A percentile compares a stretch with the other conserved stretches of the same genome.
phyloP scores from a whole-genome alignment of 2,888 invertebrate genomes.

The Hirtodrosophila cameraria region DNA sequence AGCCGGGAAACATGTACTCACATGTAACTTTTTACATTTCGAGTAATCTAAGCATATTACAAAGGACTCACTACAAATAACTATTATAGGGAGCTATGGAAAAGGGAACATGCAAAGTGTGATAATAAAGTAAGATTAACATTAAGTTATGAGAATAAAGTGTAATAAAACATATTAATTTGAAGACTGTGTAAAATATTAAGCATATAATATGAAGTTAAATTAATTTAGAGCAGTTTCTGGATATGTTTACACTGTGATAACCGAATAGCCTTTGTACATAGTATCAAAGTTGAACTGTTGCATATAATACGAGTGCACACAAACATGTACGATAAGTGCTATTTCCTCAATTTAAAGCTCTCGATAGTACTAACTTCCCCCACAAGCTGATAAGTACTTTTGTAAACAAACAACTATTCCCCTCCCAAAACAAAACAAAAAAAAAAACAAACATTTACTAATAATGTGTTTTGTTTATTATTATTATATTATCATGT shows the following conservation, averaged over 20 bases:
- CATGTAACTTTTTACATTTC: too few species aligned
- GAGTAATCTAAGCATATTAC: too few species aligned
- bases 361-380: constrained; percentile 44
- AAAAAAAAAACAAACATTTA: constrained; percentile 24
- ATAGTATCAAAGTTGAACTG: constrained; percentile 45
- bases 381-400: constrained; percentile 29
- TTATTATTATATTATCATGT: constrained; percentile 37
- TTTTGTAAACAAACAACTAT: constrained; percentile 34
- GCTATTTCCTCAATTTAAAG: constrained; percentile 34
- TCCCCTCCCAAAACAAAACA: background rate
- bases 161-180: background rate
- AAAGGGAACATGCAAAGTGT: too few species aligned
- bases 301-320: constrained; percentile 10
- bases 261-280: constrained; percentile 22
- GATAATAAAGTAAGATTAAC: too few species aligned
- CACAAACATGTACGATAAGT: constrained; percentile 53
- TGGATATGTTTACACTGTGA: constrained; percentile 22
- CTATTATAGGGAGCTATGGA: too few species aligned
- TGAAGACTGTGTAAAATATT: background rate
- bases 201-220: background rate
- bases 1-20: too few species aligned
- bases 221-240: background rate
- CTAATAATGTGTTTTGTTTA: constrained; percentile 55
- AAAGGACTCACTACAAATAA: too few species aligned
- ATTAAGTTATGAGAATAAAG: too few species aligned